These are phyloP conservation scores for Andricus curvator DNA, from an alignment of 2,888 invertebrate genomes.

Conservation along the genomic window DNA sequence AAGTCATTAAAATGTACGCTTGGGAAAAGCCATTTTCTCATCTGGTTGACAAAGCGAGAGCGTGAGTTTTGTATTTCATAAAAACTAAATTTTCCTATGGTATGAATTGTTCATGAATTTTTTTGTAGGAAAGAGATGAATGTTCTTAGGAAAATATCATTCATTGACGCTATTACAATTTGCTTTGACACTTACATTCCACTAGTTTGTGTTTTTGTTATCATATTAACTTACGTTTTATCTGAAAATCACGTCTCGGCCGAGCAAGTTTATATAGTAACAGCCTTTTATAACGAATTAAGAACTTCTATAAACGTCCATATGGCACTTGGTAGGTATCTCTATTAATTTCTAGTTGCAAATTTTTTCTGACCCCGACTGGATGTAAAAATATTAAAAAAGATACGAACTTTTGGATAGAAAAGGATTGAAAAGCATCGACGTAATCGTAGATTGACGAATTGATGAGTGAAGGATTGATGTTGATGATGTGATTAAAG, in stretches of 20 bases:
- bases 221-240: conserved; percentile 83
- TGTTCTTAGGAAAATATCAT: conserved; percentile 76
- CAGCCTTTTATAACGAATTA: conserved; percentile 75
- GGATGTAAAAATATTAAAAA: no score
- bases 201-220: conserved; percentile 85
- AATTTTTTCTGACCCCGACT: no score
- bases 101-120: conserved; percentile 54
- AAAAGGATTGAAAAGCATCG: no score
- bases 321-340: conserved; percentile 79
- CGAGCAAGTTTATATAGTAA: conserved; percentile 86
- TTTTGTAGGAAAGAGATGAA: conserved; percentile 78
- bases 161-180: conserved; percentile 80
- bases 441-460: no score
- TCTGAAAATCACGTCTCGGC: conserved; percentile 83
- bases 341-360: no score
- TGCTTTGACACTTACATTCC: conserved; percentile 85
- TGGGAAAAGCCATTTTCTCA: conserved; percentile 90
- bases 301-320: conserved; percentile 86
- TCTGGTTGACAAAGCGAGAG: conserved; percentile 80
- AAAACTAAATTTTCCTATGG: neutral
- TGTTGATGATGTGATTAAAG: no score
- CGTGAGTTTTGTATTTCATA: conserved; percentile 68
- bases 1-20: conserved; percentile 93
- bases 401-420: no score
- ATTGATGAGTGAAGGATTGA: no score